phyloP scores from a whole-genome alignment of 2,888 invertebrate species.

The Polydrusus pterygomalis region DNA sequence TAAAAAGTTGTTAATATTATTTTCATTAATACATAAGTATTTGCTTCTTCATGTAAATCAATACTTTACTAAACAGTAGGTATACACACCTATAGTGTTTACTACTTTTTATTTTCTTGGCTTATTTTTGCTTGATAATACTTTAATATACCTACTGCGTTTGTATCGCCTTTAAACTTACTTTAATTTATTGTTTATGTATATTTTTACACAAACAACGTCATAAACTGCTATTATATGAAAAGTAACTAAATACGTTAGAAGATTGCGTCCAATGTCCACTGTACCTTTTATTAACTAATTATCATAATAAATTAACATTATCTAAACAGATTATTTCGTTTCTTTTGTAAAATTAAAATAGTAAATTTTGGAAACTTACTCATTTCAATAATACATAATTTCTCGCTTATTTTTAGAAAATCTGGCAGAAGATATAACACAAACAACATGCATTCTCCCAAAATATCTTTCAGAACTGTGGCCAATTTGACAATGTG shows the following conservation, averaged over 20 bases:
- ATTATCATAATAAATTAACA: background rate
- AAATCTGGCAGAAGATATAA: conserved; percentile 6
- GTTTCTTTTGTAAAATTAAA: background rate
- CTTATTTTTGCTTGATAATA: background rate
- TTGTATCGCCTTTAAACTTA: background rate
- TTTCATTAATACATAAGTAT: no score
- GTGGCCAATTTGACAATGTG: background rate
- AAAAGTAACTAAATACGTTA: background rate
- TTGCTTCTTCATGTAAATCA: no score
- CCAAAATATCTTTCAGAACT: background rate
- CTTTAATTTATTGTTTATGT: conserved; percentile 6
- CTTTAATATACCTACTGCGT: background rate
- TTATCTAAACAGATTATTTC: no score
- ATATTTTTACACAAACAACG: conserved; percentile 1
- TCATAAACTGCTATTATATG: background rate
- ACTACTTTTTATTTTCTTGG: no score
- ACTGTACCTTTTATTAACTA: background rate
- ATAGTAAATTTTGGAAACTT: background rate
- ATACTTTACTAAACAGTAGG: no score
- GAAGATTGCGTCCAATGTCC: background rate
- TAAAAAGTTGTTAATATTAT: no score
- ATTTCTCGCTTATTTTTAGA: conserved; percentile 4
- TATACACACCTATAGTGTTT: no score
- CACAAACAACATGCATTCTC: conserved; percentile 1
- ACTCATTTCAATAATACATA: background rate